Percentiles rank a stretch among this genome's conserved stretches.
These are phyloP conservation scores for Oscheius sp. DNA, from an alignment of 2,888 invertebrate genomes.

Conservation along the genomic window DNA sequence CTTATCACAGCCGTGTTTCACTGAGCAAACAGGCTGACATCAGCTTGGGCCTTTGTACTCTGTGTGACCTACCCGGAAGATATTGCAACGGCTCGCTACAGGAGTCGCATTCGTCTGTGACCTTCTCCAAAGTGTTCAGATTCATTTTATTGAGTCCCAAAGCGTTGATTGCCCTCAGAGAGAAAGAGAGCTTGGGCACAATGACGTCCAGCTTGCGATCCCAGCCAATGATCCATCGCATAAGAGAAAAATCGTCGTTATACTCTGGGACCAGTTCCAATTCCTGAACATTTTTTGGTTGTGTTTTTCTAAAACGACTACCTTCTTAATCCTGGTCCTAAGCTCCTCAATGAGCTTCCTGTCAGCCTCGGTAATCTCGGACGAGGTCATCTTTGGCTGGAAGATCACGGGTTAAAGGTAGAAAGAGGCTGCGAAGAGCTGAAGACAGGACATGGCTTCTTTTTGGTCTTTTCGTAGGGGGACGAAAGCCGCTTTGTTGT, in stretches of 20 bases:
- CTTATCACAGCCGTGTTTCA: too few species aligned
- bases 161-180: slow-evolving; percentile 62
- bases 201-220: slow-evolving; percentile 66
- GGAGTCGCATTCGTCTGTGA: slow-evolving; percentile 55
- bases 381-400: slow-evolving; percentile 28
- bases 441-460: neutral
- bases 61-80: slow-evolving; percentile 48
- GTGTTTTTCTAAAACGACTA: neutral
- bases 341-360: slow-evolving; percentile 45
- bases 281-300: slow-evolving; percentile 38
- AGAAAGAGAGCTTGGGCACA: slow-evolving; percentile 63
- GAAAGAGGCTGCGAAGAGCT: neutral
- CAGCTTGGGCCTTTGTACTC: neutral
- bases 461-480: too few species aligned
- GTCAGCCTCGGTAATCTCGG: slow-evolving; percentile 47
- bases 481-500: slow-evolving; percentile 20
- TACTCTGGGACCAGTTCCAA: slow-evolving; percentile 63
- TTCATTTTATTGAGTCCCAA: slow-evolving; percentile 61
- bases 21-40: neutral
- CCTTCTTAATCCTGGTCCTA: slow-evolving; percentile 35
- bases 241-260: slow-evolving; percentile 60
- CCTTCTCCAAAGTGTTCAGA: slow-evolving; percentile 59
- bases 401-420: neutral
- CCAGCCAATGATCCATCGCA: slow-evolving; percentile 71
- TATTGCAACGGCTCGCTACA: slow-evolving; percentile 55